Conservation (phyloP, 2,888 invertebrate genomes). For the Brachynemurus nebulosus region DNA sequence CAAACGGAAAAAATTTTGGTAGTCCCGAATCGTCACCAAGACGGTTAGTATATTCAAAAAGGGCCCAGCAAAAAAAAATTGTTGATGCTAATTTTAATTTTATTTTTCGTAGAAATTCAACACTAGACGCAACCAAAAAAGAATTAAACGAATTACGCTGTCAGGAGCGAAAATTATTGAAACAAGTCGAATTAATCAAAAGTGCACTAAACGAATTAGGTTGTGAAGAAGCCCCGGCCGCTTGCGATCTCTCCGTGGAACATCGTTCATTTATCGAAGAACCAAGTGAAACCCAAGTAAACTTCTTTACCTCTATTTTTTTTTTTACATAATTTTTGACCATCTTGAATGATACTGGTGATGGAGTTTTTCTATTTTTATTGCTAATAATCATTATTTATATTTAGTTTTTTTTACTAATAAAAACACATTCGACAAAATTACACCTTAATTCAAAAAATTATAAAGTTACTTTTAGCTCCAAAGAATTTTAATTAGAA, state of each 20-base stretch:
- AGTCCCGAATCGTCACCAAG: conserved; percentile 3
- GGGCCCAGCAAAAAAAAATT: too few relatives aligned
- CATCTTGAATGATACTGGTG: too few relatives aligned
- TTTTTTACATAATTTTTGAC: too few relatives aligned
- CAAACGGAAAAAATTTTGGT: conserved; percentile 5
- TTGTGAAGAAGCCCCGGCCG: conserved; percentile 76
- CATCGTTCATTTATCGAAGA: conserved; percentile 49
- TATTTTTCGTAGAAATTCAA: too few relatives aligned
- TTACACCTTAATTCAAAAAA: too few relatives aligned
- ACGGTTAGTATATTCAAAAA: too few relatives aligned
- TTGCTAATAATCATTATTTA: background rate
- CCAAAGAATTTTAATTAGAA: too few relatives aligned
- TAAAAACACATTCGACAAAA: too few relatives aligned
- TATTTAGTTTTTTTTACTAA: conserved; percentile 2
- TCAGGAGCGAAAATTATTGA: conserved; percentile 68
- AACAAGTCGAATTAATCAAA: conserved; percentile 70
- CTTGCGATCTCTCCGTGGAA: conserved; percentile 54
- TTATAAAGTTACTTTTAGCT: too few relatives aligned
- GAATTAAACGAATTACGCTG: conserved; percentile 71
- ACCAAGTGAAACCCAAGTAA: conserved; percentile 50
- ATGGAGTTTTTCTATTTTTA: background rate
- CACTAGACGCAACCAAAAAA: conserved; percentile 37
- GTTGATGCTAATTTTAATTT: too few relatives aligned
- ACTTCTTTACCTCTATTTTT: conserved; percentile 3
- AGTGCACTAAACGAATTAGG: conserved; percentile 75